Percentiles rank a stretch among this genome's conserved stretches.
Evolutionary conservation across 2,797 vertebrate species (phyloP).

Genomic region (Malacoctenus gilli): DNA sequence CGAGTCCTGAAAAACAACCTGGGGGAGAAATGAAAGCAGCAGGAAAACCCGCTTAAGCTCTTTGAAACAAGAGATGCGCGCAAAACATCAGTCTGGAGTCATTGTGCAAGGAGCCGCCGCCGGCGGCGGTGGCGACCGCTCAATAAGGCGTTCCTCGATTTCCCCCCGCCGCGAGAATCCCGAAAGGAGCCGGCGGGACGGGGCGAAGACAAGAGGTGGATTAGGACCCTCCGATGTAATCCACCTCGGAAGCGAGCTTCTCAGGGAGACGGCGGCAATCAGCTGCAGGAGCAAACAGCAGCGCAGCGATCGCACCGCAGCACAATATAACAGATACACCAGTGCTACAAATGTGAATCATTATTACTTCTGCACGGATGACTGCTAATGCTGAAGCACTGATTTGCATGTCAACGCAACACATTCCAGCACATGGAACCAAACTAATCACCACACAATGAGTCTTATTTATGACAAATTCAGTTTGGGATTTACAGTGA

Average conservation of each 20-base stretch:
- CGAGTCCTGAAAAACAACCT: conserved; percentile 53
- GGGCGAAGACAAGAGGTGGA: conserved; percentile 40
- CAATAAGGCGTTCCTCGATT: conserved; percentile 58
- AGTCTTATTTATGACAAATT: no score
- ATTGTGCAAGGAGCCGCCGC: conserved; percentile 54
- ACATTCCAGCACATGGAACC: no score
- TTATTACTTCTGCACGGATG: no score
- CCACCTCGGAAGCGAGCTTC: conserved; percentile 50
- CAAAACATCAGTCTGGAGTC: conserved; percentile 45
- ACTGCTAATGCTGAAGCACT: no score
- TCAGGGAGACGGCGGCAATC: conserved; percentile 9
- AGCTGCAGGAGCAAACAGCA: conserved; percentile 11
- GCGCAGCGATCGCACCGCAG: no score
- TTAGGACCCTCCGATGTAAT: conserved; percentile 61
- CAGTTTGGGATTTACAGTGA: no score
- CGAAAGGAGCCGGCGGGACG: conserved; percentile 35
- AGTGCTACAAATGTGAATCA: no score
- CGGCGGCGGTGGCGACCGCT: conserved; percentile 45
- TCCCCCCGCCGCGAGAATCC: conserved; percentile 39
- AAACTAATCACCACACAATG: no score
- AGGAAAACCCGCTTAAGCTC: conserved; percentile 48
- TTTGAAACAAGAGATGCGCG: conserved; percentile 58
- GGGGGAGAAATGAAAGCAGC: conserved; percentile 55
- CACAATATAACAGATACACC: no score
- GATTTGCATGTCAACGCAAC: no score